phyloP scores from a whole-genome alignment of 92 coral and sea anemone genomes.

The Porites rus region DNA sequence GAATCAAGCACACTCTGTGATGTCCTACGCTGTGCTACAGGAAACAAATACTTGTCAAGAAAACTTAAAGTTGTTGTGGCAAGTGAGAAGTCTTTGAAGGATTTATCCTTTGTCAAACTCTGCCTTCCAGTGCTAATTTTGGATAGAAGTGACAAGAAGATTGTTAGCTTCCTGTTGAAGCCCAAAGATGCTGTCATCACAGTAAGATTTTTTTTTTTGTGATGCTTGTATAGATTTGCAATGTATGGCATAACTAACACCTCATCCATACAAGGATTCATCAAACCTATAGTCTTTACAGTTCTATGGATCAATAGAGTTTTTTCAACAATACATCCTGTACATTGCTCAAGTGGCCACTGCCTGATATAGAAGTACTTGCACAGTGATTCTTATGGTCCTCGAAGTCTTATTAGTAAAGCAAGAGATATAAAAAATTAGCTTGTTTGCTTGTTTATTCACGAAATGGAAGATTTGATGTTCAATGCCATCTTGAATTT shows the following conservation, averaged over 20 bases:
- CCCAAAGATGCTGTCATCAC: slow-evolving; percentile 64
- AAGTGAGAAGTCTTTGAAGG: slow-evolving; percentile 73
- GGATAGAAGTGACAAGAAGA: slow-evolving; percentile 78
- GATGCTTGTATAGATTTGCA: background rate
- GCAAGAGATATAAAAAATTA: background rate
- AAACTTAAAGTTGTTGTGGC: slow-evolving; percentile 85
- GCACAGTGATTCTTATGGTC: background rate
- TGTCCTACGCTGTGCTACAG: slow-evolving; percentile 87
- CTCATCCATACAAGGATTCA: background rate
- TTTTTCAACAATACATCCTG: background rate
- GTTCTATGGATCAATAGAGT: background rate
- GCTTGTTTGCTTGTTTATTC: slow-evolving; percentile 16
- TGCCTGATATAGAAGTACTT: too few relatives aligned
- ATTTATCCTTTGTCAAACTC: slow-evolving; percentile 69
- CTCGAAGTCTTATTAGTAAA: background rate
- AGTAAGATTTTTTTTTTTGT: slow-evolving; percentile 62
- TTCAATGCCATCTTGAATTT: background rate
- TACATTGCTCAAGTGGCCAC: background rate
- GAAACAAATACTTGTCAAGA: slow-evolving; percentile 73
- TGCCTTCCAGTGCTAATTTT: slow-evolving; percentile 74
- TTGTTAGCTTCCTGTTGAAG: slow-evolving; percentile 79
- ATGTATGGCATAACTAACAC: background rate
- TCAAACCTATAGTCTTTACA: background rate
- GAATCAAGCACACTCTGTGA: slow-evolving; percentile 77
- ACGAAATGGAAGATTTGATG: slow-evolving; percentile 22